Evolutionary conservation across 2,797 vertebrate species (phyloP), one percentile per base, ranked within the genome.

Genomic region (Lithobates sylvaticus): DNA sequence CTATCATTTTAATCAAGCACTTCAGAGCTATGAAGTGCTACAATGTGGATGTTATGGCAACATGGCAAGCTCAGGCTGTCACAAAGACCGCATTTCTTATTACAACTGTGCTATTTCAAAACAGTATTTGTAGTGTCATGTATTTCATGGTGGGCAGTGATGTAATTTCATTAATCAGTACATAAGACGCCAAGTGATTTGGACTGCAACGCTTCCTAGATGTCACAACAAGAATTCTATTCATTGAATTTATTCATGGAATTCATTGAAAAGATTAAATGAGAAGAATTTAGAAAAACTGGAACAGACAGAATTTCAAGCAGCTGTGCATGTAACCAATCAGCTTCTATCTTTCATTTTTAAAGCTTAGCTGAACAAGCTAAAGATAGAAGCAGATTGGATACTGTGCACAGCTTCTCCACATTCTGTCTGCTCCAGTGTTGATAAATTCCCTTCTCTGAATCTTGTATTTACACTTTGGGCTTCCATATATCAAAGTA

Each of bases 1-100:
- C 54, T 87, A 74, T 87, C 42, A 83, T 75, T 83, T 83, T 78
- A 83, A 79, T 84, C 76, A 87, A 67, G 61, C 44, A 74, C 69
- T 83, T 87, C 70, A 83, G 75, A 79, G 44, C 39, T 79, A 87
- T 29, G 29, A 74, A 58, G 68, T 69, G 81, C 54, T 74, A 83
- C 54, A 68, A 44, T 75, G 32, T 79, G 32, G 69, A 76, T 87
- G 81, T 83, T 83, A 87, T 87, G 81, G 86, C 70, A 83, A 75
- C 81, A 84, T 79, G 61, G 81, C 58, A 79, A 67, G 44, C 76
- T 78, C 68, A 29, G 47, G 81, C 76, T 74, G 69, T 77, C 80
- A 83, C 42, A 26, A 73, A 75, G 47, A 78, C 67, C 42, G 44
- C 75, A 87, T 69, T 50, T 78, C 76, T 67, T 72, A 78, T 82